Conservation (phyloP, 2,113 vertebrate species). For the Lynx canadensis region DNA sequence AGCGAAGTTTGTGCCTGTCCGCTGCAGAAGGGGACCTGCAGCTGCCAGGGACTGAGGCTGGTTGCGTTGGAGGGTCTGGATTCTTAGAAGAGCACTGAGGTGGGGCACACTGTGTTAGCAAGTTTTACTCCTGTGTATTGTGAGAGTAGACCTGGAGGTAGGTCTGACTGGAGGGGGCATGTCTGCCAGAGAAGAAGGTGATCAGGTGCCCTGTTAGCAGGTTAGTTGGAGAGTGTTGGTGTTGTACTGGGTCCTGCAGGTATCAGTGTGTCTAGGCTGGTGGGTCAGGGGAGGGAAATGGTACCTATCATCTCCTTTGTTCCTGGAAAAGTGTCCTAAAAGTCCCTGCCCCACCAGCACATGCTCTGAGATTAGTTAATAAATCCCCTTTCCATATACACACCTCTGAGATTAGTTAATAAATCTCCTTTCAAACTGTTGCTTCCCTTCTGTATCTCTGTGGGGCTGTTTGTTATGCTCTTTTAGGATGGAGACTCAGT, state of each 20-base stretch:
- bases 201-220: not conserved
- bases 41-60: not conserved
- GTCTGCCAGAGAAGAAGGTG: not conserved
- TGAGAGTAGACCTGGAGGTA: not conserved
- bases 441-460: not conserved
- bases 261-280: not conserved
- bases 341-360: not conserved
- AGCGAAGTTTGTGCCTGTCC: not conserved
- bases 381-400: not conserved
- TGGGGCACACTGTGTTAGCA: not conserved
- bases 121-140: not conserved
- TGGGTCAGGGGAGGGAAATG: not conserved
- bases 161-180: too few relatives aligned
- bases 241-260: not conserved
- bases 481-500: not conserved
- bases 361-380: not conserved
- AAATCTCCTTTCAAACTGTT: not conserved
- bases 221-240: not conserved
- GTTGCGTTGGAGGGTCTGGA: not conserved
- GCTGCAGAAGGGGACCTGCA: not conserved
- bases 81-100: not conserved
- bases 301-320: not conserved
- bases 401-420: not conserved
- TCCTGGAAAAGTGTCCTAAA: not conserved
- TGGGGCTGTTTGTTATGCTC: not conserved